Base-by-base conservation (phyloP, 1,140 invertebrate genomes). In the Papilio polyxenes region DNA sequence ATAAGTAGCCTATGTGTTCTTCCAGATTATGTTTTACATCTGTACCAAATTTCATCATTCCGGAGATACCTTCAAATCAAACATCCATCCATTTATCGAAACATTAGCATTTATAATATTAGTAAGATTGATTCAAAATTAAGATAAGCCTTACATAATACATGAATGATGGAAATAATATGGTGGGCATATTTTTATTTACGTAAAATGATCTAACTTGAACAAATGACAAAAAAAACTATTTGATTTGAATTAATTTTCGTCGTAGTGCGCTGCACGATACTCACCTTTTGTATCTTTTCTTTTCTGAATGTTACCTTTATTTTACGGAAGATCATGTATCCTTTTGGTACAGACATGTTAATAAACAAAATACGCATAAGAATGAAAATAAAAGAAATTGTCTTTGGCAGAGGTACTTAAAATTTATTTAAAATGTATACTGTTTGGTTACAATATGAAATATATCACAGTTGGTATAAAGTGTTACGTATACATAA, bases 341-440 rank as follows among this genome's bases (percentile, higher is more conserved):
- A 81, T 86, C 85, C 85, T 86, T 83, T 49, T 17, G 51, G 85
- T 53, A 81, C 85, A 86, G 85, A 86, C 85, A 86, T 86, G 83
- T 83, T 20, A 79, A 78, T 15, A 69, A 40, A 80, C 15, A 80
- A 69, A 53, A 44, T 65, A 31, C 9, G 11, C 62, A 80, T 72
- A 72, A 72, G 13, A 37, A 37, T 15, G 37, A 37, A 10, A 72
- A 72, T 72, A 72, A 72, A 72, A 37, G 4, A 72, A 40, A 37
- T 72, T 13, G 5, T 72, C 62, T 76, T 23, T 51, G 75, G 75
- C 9, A 77, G 49, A 37, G 65, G 31, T 37, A 72, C 65, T 37
- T 72, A 72, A 77, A 37, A 77, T 77, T 77, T 77, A 77, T 77
- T 76, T 37, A 77, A 80, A 80, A 80, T 69, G 49, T 69, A 69